Conservation (phyloP, 2,888 invertebrate genomes). For the Herminia tarsipennalis region DNA sequence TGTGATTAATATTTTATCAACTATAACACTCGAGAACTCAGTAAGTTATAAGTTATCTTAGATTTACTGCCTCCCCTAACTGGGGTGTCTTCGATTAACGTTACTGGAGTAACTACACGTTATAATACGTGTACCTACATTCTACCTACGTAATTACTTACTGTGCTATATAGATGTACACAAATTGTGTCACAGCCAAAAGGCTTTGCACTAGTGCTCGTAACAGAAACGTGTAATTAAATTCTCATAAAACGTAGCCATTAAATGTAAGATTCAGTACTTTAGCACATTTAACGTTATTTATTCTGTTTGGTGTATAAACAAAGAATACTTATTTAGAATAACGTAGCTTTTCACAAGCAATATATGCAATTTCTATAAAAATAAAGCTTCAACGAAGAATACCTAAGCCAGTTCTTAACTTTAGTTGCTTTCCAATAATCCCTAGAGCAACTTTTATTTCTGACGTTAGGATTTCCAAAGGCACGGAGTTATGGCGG, state of each 20-base stretch:
- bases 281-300: too few relatives aligned
- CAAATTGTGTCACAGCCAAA: too few relatives aligned
- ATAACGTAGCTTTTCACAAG: background rate
- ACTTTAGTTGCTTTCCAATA: conserved; percentile 21
- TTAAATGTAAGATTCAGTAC: too few relatives aligned
- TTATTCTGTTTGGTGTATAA: too few relatives aligned
- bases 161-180: too few relatives aligned
- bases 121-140: background rate
- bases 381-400: background rate
- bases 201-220: too few relatives aligned
- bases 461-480: conserved; percentile 9
- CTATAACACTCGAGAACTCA: conserved; percentile 15
- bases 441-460: conserved; percentile 20
- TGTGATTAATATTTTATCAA: conserved; percentile 52
- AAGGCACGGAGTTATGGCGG: conserved; percentile 1
- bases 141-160: too few relatives aligned
- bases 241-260: background rate
- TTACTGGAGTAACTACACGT: background rate
- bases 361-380: background rate
- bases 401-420: conserved; percentile 4
- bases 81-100: conserved; percentile 9
- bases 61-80: conserved; percentile 2
- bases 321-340: too few relatives aligned
- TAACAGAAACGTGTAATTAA: background rate
- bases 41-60: conserved; percentile 23